Base-by-base conservation (phyloP, 2,797 vertebrate genomes). In the Brotula barbata region DNA sequence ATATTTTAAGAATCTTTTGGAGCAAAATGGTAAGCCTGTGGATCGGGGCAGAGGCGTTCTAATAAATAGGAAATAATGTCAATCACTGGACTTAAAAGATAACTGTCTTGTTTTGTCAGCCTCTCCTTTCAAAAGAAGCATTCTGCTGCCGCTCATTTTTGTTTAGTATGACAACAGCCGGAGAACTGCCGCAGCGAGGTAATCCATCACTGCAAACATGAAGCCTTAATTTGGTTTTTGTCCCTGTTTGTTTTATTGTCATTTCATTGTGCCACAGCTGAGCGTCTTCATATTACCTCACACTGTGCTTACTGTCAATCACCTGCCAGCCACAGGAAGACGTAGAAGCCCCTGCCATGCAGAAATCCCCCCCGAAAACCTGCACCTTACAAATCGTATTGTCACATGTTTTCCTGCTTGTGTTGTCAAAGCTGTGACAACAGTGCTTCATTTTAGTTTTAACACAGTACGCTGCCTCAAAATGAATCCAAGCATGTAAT, bases 181-280 rank as follows among this genome's bases (percentile, higher is more conserved):
- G 58, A 51, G 63, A 79, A 68, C 49, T 62, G 47, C 56, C 17
- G 43, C 48, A 1, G 51, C 50, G 2, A 53, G 68, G 73, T 69
- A 81, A 87, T 87, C 73, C 80, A 83, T 87, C 82, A 81, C 19
- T 16, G 68, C 54, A 59, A 83, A 78, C 71, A 73, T 1, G 14
- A 34, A 53, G 61, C 52, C 64, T 64, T 80, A 41, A 76, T 80
- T 88, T 81, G 61, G 25, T 63, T 72, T 28, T 77, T 82, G 72
- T 78, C 74, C 60, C 25, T 54, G 51, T 81, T 73, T 78, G 77
- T 64, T 79, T 79, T 83, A 79, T 83, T 55, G 8, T 58, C 66
- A 58, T 75, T 80, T 77, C 69, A 78, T 73, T 82, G 71, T 63
- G 78, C 58, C 59, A 71, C 50, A 61, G 60, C 54, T 48, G 66